Conservation (phyloP, 2,888 invertebrate species). For the Megalurothrips usitatus region DNA sequence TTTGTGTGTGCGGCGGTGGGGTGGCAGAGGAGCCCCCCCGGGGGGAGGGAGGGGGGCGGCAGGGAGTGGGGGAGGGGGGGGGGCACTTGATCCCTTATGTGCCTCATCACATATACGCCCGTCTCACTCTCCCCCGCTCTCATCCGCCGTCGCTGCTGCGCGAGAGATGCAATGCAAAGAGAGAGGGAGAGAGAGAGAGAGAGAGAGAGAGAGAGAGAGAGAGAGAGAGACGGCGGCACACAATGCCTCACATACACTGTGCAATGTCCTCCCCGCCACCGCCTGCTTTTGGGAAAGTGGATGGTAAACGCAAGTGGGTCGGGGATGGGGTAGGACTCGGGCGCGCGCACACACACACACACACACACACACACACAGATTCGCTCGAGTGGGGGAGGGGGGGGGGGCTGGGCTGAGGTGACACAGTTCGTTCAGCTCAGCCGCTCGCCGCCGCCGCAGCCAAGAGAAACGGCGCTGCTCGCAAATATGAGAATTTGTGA, state of each 20-base stretch:
- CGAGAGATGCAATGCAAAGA: background rate
- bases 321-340: too few relatives aligned
- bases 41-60: background rate
- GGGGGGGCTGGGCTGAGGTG: too few relatives aligned
- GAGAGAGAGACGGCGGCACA: too few relatives aligned
- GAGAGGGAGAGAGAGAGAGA: background rate
- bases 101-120: background rate
- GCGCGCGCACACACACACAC: too few relatives aligned
- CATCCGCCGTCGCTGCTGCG: background rate
- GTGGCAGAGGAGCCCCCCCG: too few relatives aligned
- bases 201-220: background rate
- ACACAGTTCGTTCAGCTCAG: too few relatives aligned
- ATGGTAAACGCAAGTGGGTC: background rate
- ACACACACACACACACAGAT: too few relatives aligned
- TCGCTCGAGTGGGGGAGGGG: too few relatives aligned
- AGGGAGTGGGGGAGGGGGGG: background rate
- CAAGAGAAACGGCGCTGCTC: too few relatives aligned
- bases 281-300: background rate
- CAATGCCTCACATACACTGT: too few relatives aligned
- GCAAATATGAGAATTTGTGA: too few relatives aligned
- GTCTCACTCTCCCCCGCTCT: background rate
- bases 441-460: too few relatives aligned
- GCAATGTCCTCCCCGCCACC: background rate
- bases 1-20: background rate
- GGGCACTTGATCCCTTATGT: constrained; percentile 6